These are phyloP conservation scores for Etheostoma perlongum DNA, from an alignment of 2,797 vertebrate genomes.

Conservation along the genomic window DNA sequence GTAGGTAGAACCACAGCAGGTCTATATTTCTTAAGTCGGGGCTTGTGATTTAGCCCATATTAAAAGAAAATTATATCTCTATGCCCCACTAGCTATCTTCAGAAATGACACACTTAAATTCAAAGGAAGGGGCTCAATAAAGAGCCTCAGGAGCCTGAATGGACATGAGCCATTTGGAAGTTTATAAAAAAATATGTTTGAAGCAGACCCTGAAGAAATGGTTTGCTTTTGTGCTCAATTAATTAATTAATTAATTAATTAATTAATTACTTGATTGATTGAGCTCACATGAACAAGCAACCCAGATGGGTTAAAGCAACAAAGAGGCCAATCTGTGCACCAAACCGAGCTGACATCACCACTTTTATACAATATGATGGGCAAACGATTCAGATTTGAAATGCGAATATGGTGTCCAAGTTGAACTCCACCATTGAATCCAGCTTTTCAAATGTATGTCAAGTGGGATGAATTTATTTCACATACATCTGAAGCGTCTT, in stretches of 20 bases:
- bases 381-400: constrained; percentile 9
- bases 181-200: constrained; percentile 28
- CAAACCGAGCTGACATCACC: not conserved
- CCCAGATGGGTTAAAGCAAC: constrained; percentile 15
- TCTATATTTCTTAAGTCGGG: constrained; percentile 57
- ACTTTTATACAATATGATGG: not conserved
- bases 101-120: constrained; percentile 48
- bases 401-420: not conserved
- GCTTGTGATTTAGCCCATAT: constrained; percentile 43
- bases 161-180: constrained; percentile 21
- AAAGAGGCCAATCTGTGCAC: constrained; percentile 2
- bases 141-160: constrained; percentile 20
- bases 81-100: constrained; percentile 37
- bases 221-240: constrained; percentile 1
- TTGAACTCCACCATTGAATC: constrained; percentile 1
- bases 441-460: constrained; percentile 21
- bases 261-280: not conserved
- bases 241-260: not conserved
- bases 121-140: constrained; percentile 52
- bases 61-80: constrained; percentile 34
- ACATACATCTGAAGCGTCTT: constrained; percentile 19
- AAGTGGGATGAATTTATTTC: constrained; percentile 22
- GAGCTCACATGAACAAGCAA: constrained; percentile 16
- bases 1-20: constrained; percentile 55
- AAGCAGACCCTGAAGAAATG: constrained; percentile 36